Evolutionary conservation across 2,888 invertebrate species (phyloP).

Genomic region (Drosophila peninsularis): DNA sequence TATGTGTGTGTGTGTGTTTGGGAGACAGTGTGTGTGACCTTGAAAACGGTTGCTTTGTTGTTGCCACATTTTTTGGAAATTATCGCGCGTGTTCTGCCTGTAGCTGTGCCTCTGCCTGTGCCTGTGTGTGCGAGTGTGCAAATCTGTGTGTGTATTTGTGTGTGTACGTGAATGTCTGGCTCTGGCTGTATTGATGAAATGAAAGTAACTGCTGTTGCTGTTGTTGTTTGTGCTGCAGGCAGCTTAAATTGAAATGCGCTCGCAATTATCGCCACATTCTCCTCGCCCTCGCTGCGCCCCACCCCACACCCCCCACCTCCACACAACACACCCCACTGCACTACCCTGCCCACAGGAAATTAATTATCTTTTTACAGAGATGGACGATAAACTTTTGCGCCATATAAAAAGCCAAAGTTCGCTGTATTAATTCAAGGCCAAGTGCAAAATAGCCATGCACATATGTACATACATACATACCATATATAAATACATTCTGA

Average conservation of each 20-base stretch:
- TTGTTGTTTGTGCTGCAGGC: slow-evolving; percentile 55
- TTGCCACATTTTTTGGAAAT: slow-evolving; percentile 79
- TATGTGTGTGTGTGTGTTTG: slow-evolving; percentile 2
- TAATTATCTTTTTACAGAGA: slow-evolving; percentile 78
- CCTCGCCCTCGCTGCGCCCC: not conserved
- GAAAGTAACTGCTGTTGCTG: slow-evolving; percentile 41
- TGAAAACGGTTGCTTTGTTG: slow-evolving; percentile 80
- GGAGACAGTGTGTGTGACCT: slow-evolving; percentile 67
- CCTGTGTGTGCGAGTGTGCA: not conserved
- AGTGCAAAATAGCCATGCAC: slow-evolving; percentile 54
- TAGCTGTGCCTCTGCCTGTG: slow-evolving; percentile 6
- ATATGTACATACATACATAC: slow-evolving; percentile 13
- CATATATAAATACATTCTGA: slow-evolving; percentile 10
- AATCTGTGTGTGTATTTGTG: not conserved
- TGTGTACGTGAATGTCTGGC: slow-evolving; percentile 12
- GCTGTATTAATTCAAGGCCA: slow-evolving; percentile 83
- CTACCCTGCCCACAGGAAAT: slow-evolving; percentile 53
- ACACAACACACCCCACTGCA: not conserved
- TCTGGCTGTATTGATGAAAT: slow-evolving; percentile 44
- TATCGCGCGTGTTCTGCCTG: slow-evolving; percentile 63
- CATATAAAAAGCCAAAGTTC: slow-evolving; percentile 81
- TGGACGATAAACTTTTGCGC: slow-evolving; percentile 77
- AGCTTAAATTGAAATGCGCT: slow-evolving; percentile 72
- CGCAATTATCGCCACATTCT: slow-evolving; percentile 66
- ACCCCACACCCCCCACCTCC: not conserved